Evolutionary conservation across 2,888 invertebrate genomes (phyloP), one percentile per base, ranked within the genome.

Genomic region (Stramonita haemastoma): DNA sequence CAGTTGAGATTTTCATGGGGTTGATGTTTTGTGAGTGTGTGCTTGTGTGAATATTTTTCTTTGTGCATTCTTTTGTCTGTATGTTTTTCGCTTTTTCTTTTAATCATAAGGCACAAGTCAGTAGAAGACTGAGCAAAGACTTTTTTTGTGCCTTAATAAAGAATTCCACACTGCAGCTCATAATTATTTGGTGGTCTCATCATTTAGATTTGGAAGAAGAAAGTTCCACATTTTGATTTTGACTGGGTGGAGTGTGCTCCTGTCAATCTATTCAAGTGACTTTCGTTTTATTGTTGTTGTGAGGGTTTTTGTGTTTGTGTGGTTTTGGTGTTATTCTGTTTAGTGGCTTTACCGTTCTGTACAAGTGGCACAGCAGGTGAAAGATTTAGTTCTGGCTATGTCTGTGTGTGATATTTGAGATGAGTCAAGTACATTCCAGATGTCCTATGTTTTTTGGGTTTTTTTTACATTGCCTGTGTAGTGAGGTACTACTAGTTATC

Each of bases 81-180:
- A 1, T 70, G 70, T 70, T 22, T 70, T 17, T 70, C 26, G 6
- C 2, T 26, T 70, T 70, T 17, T 70, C n/a, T 73, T 11, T 73
- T 6, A n/a, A 73, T n/a, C 22, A 29, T 73, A 8, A 1, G 73
- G n/a, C n/a, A 29, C 22, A 5, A 29, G 73, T n/a, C n/a, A n/a
- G 46, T 46, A 46, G 46, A 46, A 46, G 46, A 8, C n/a, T 73
- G 11, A n/a, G 73, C n/a, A n/a, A 60, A 22, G 22, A 73, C n/a
- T 22, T n/a, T 13, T 73, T n/a, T n/a, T 26, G 73, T 73, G 73
- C 73, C 73, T 73, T 73, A 73, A 26, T 73, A 73, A 26, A 73
- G 73, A 73, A 73, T 73, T 73, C 73, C 29, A 73, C n/a, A n/a
- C 26, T 73, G 73, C 73, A 73, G n/a, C 73, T 73, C 70, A 46